Conservation (phyloP, 2,113 vertebrate genomes). For the Eurypyga helias region DNA sequence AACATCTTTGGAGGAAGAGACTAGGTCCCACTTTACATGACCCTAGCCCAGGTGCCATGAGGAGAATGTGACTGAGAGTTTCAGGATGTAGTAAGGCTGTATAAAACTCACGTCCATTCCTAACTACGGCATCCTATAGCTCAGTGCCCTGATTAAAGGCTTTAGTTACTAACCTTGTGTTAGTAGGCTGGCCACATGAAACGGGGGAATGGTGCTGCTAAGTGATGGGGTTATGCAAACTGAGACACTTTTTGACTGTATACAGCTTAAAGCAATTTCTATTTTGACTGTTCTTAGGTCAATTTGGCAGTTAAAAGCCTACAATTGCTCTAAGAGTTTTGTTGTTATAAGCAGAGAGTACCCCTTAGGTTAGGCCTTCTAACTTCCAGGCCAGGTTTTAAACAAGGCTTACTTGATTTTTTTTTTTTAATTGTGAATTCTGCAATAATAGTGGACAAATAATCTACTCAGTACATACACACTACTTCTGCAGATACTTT, state of each 20-base stretch:
- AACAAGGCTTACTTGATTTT: background rate
- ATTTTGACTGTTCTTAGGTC: background rate
- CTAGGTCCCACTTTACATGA: background rate
- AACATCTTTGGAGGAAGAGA: background rate
- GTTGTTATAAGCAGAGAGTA: background rate
- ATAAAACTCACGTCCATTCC: background rate
- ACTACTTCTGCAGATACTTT: background rate
- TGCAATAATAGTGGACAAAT: background rate
- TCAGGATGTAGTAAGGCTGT: background rate
- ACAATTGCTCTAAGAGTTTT: background rate
- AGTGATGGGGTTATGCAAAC: background rate
- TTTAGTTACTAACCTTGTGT: background rate
- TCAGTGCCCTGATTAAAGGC: background rate
- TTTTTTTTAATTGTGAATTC: background rate
- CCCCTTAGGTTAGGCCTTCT: background rate
- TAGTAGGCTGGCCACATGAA: background rate
- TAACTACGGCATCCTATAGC: background rate
- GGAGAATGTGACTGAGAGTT: background rate
- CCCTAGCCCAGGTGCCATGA: background rate
- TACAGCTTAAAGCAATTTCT: background rate
- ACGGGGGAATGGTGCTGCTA: background rate
- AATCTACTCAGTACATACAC: background rate
- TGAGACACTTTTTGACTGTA: background rate
- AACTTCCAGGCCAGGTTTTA: background rate
- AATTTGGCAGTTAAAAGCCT: background rate